These are phyloP conservation scores for Pardosa pseudoannulata DNA, from an alignment of 2,888 invertebrate genomes.

Conservation along the genomic window DNA sequence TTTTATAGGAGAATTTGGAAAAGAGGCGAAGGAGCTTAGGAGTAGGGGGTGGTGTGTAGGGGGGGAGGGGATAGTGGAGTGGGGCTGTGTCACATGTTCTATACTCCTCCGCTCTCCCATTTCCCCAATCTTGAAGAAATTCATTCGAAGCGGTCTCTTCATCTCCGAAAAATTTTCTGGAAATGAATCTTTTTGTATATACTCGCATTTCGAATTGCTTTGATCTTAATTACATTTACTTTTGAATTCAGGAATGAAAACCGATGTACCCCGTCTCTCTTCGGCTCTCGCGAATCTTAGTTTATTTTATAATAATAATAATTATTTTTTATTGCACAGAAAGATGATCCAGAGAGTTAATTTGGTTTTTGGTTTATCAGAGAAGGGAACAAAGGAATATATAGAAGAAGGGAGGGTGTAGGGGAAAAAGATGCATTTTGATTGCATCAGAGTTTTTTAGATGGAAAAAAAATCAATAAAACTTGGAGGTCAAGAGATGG, in stretches of 20 bases:
- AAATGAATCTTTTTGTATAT: slow-evolving; percentile 9
- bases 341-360: slow-evolving; percentile 10
- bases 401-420: neutral
- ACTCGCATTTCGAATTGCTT: slow-evolving; percentile 2
- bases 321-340: neutral
- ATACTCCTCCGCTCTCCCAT: neutral
- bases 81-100: neutral
- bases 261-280: neutral
- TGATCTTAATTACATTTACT: slow-evolving; percentile 19
- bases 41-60: neutral
- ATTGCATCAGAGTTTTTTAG: no score
- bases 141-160: neutral
- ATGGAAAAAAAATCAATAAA: slow-evolving; percentile 1
- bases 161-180: neutral
- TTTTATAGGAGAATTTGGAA: slow-evolving; percentile 10
- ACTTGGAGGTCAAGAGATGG: no score
- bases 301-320: slow-evolving; percentile 15
- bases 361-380: slow-evolving; percentile 1
- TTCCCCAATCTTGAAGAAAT: slow-evolving; percentile 11
- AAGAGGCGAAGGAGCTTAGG: no score
- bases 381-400: neutral
- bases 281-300: neutral
- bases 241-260: neutral
- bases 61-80: neutral
- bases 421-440: no score